Conservation (phyloP, 1,140 invertebrate genomes). For the Drosophila mojavensis region DNA sequence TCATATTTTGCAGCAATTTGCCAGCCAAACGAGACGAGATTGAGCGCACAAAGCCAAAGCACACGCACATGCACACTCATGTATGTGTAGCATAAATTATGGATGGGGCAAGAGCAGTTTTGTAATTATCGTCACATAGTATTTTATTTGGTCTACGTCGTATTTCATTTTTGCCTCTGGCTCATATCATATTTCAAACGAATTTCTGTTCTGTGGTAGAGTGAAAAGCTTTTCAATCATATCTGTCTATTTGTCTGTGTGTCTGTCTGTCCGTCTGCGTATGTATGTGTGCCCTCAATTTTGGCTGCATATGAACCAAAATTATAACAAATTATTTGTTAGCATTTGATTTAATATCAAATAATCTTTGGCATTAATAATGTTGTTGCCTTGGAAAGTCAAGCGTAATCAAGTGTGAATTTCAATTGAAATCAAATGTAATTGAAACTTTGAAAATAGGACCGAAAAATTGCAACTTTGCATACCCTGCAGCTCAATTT, state of each 20-base stretch:
- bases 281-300: background rate
- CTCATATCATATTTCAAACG: constrained; percentile 9
- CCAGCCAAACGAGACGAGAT: constrained; percentile 45
- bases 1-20: constrained; percentile 71
- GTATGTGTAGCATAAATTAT: constrained; percentile 22
- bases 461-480: too few relatives aligned
- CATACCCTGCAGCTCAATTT: too few relatives aligned
- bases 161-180: constrained; percentile 2
- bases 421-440: background rate
- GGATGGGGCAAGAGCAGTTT: constrained; percentile 35
- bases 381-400: background rate
- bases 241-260: background rate
- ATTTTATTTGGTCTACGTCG: constrained; percentile 49
- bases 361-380: constrained; percentile 8
- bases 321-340: constrained; percentile 6
- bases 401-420: background rate
- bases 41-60: constrained; percentile 44
- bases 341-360: constrained; percentile 13
- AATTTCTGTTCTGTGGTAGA: constrained; percentile 3
- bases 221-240: background rate
- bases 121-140: constrained; percentile 54
- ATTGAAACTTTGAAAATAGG: background rate
- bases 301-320: background rate
- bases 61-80: background rate
- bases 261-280: background rate